Evolutionary conservation across 2,888 invertebrate genomes (phyloP), one percentile per base, ranked within the genome.

Genomic region (Lepidonotus clava): DNA sequence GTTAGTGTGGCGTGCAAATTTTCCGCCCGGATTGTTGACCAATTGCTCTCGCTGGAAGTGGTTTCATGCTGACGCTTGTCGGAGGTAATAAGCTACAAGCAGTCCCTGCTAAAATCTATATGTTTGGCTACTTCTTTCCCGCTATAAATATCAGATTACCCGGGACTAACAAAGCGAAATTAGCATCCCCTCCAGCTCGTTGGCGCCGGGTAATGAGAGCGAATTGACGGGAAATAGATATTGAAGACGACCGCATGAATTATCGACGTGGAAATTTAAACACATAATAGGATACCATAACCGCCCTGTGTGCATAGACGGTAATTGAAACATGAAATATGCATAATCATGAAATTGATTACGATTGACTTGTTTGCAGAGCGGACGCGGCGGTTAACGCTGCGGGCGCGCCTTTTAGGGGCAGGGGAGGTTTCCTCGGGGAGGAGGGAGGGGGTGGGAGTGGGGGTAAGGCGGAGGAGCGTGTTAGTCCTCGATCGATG

Each of bases 301-400:
- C 76, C 51, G 40, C 6, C 40, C 21, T 46, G 71, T 85, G 85
- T 71, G 85, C 40, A 76, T 76, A n/a, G 71, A 21, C 28, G 32
- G 85, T 85, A 85, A 85, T 85, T 85, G 85, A 85, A 85, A 71
- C 71, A 85, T 85, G 85, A 85, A 85, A 85, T 71, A 85, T 85
- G 85, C 85, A 85, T 71, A 53, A 53, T 53, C 56, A 53, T 40
- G 61, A 32, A 53, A 56, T 56, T 53, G 84, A 84, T 84, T 56
- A 56, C 84, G 32, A 38, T 36, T 36, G 84, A 53, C 84, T 18
- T 84, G 84, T 84, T 84, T 84, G 84, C 38, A 11, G 40, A 28
- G 14, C 24, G 38, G 18, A 36, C 18, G 36, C 36, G 77, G 77
- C 67, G 67, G 32, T 28, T 6, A n/a, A 36, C 34, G 14, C 14